Evolutionary conservation across 2,113 vertebrate genomes (phyloP).

Genomic region (Emydura subglobosa): DNA sequence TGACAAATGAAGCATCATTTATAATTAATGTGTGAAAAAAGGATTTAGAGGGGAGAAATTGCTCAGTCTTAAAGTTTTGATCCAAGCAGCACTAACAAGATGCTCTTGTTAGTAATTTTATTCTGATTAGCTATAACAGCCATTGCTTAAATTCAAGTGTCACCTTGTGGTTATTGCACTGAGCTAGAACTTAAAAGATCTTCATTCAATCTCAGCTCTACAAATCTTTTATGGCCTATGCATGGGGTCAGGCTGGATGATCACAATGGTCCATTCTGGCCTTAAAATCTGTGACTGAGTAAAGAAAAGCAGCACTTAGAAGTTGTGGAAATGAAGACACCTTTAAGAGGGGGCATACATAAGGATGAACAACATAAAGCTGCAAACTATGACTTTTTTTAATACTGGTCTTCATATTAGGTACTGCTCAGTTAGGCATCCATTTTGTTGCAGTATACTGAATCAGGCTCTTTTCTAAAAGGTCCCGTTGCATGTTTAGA

Average conservation of each 20-base stretch:
- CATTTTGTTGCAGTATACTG: neutral
- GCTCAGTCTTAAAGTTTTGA: neutral
- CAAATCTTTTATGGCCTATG: neutral
- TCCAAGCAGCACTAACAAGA: neutral
- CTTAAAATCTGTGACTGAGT: neutral
- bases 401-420: neutral
- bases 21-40: neutral
- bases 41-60: neutral
- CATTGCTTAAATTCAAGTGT: neutral
- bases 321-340: neutral
- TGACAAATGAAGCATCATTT: neutral
- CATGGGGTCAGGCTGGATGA: neutral
- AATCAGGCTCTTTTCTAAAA: neutral
- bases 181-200: neutral
- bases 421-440: neutral
- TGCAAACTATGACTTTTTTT: neutral
- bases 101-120: accelerated
- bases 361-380: neutral
- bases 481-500: neutral
- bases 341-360: neutral
- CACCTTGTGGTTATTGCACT: neutral
- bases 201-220: neutral
- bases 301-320: neutral
- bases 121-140: neutral
- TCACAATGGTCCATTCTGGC: no score